Evolutionary conservation across 2,797 vertebrate species (phyloP).

Genomic region (Ptychobarbus kaznakovi): DNA sequence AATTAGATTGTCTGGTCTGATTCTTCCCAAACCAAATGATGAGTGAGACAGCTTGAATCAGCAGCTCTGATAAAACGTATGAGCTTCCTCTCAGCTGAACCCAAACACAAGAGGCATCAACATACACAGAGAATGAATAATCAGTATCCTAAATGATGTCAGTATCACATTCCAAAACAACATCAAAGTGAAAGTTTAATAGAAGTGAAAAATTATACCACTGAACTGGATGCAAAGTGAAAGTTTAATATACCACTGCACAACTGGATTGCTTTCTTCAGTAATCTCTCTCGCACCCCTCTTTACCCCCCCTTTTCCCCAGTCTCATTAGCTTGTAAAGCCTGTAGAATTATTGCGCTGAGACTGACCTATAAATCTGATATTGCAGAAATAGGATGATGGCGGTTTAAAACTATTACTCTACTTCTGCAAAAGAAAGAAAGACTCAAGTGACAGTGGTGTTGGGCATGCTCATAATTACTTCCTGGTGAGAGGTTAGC

Average conservation of each 20-base stretch:
- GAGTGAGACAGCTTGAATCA: slow-evolving; percentile 32
- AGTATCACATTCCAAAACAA: slow-evolving; percentile 34
- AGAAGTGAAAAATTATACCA: no score
- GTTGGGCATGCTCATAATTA: slow-evolving; percentile 26
- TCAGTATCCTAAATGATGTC: slow-evolving; percentile 39
- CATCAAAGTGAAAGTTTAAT: slow-evolving; percentile 39
- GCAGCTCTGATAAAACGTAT: slow-evolving; percentile 4
- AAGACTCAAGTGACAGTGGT: not conserved
- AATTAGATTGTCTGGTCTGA: slow-evolving; percentile 28
- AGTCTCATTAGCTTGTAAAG: slow-evolving; percentile 30
- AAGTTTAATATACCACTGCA: slow-evolving; percentile 2
- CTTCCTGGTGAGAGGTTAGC: slow-evolving; percentile 37
- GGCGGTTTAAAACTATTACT: slow-evolving; percentile 30
- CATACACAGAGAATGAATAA: slow-evolving; percentile 46
- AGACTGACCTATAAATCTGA: slow-evolving; percentile 46
- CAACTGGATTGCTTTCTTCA: not conserved
- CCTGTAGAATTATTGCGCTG: slow-evolving; percentile 29
- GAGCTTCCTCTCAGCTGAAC: not conserved
- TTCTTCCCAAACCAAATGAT: slow-evolving; percentile 3
- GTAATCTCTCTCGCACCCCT: not conserved
- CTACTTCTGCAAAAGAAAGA: slow-evolving; percentile 28
- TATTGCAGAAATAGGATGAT: slow-evolving; percentile 38
- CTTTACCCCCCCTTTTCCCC: slow-evolving; percentile 10
- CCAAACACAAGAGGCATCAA: slow-evolving; percentile 39
- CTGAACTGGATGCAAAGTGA: no score